phyloP scores from a whole-genome alignment of 2,113 vertebrate species.

The Girardinichthys multiradiatus region DNA sequence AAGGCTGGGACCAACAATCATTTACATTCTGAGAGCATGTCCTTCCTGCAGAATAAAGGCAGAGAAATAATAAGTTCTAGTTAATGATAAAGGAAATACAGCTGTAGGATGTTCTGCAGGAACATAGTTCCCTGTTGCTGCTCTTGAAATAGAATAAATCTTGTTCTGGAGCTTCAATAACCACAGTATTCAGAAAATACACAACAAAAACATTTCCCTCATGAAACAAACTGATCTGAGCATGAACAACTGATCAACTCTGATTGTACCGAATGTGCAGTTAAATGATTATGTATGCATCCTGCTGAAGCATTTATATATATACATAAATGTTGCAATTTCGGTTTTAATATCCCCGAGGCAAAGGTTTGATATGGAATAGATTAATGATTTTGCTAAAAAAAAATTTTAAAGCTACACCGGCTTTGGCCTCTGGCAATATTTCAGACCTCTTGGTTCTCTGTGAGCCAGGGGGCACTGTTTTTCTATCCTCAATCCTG shows the following conservation, averaged over 20 bases:
- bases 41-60: constrained; percentile 70
- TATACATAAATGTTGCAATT: constrained; percentile 31
- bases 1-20: constrained; percentile 78
- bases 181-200: constrained; percentile 4
- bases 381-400: constrained; percentile 59
- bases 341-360: constrained; percentile 47
- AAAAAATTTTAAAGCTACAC: constrained; percentile 58
- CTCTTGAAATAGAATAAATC: background rate
- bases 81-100: constrained; percentile 14
- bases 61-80: constrained; percentile 34
- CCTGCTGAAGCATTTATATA: constrained; percentile 10
- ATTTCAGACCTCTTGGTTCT: constrained; percentile 56
- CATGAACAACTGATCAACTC: constrained; percentile 39
- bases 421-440: constrained; percentile 52
- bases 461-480: constrained; percentile 23
- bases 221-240: background rate
- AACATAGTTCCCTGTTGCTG: background rate
- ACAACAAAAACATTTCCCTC: background rate
- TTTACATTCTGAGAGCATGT: constrained; percentile 70
- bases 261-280: constrained; percentile 33
- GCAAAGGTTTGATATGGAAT: constrained; percentile 42
- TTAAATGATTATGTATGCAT: constrained; percentile 43
- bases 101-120: constrained; percentile 1
- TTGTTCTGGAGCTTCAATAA: background rate
- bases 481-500: constrained; percentile 20